Base-by-base conservation (phyloP, 2,888 invertebrate species). In the Tuta absoluta region DNA sequence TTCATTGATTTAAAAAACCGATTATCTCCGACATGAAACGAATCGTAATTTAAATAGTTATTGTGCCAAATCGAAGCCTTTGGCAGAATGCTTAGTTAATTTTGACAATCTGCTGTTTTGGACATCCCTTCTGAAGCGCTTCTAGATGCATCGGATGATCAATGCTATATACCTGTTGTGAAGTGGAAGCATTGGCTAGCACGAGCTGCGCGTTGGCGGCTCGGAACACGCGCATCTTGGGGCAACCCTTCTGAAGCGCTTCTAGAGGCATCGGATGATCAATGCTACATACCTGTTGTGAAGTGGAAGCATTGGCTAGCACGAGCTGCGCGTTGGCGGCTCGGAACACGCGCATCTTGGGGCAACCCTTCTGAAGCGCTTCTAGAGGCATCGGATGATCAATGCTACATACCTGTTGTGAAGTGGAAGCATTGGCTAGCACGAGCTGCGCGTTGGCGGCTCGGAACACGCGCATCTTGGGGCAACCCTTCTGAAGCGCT, bases 161-260 rank as follows among this genome's bases (percentile, higher is more conserved):
- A 37, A 12, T 45, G 2, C 45, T 37, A 37, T 7, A 49, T 84
- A 96, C 96, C 93, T 96, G 96, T 78, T 96, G 95, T 66, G 95
- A 93, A 53, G 96, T 92, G 23, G 95, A 93, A 19, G 94, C 94
- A 23, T 93, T 88, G 28, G 95, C 94, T 41, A 96, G 92, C 72
- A 95, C 94, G 62, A 97, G 93, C 76, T 96, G 95, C 49, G 96
- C 95, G 85, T 97, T 97, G 66, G 97, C 96, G 60, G 97, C 94
- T 67, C 97, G 92, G 70, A 97, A 93, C 19, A 96, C 95, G 69
- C 95, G 93, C 72, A 97, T 87, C 78, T n/a, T n/a, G n/a, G n/a
- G n/a, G n/a, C n/a, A n/a, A n/a, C n/a, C n/a, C n/a, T n/a, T n/a
- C n/a, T n/a, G n/a, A n/a, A n/a, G n/a, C n/a, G n/a, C 8, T 51